phyloP scores from a whole-genome alignment of 2,797 vertebrate genomes.

The Paedocypris micromegethes region DNA sequence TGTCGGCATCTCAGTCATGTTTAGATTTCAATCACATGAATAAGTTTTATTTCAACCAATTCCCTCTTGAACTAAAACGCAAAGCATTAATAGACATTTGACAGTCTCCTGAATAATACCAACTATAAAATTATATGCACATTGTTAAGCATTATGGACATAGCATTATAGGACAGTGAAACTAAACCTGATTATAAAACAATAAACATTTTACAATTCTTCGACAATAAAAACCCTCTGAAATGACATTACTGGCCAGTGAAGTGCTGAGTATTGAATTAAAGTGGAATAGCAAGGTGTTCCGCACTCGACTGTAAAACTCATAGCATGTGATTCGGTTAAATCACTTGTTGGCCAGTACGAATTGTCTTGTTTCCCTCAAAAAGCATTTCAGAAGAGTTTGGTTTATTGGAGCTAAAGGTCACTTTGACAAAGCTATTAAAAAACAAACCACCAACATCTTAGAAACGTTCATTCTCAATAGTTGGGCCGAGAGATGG shows the following conservation, averaged over 20 bases:
- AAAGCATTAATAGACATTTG: no score
- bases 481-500: slow-evolving; percentile 48
- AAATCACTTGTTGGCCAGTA: slow-evolving; percentile 1
- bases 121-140: no score
- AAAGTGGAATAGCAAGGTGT: no score
- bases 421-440: not conserved
- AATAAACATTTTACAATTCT: slow-evolving; percentile 13
- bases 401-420: slow-evolving; percentile 2
- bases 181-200: not conserved
- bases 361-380: not conserved
- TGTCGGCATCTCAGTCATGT: no score
- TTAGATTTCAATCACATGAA: no score
- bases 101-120: no score
- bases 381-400: not conserved
- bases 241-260: not conserved
- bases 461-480: slow-evolving; percentile 1
- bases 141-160: not conserved
- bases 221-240: not conserved
- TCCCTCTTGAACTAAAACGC: no score
- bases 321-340: not conserved
- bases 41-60: no score
- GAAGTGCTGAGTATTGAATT: no score
- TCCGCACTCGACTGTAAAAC: not conserved
- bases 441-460: not conserved
- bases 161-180: not conserved